Evolutionary conservation across 2,113 vertebrate species (phyloP).

Genomic region (Campylorhamphus procurvoides): DNA sequence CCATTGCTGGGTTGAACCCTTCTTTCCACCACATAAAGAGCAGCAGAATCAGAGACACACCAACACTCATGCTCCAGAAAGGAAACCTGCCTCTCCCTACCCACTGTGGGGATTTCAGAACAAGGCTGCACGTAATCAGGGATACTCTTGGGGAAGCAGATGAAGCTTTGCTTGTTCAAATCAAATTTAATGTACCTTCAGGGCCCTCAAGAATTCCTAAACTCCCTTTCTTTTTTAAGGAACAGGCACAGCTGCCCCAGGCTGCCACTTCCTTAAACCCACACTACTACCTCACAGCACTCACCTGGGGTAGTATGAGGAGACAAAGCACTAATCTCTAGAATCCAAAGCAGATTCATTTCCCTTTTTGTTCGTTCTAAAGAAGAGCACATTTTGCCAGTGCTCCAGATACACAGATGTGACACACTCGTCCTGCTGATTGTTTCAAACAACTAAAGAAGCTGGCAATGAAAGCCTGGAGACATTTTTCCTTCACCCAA

Average conservation of each 20-base stretch:
- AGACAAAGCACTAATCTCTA: background rate
- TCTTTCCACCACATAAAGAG: background rate
- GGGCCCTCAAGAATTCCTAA: background rate
- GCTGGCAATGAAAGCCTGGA: background rate
- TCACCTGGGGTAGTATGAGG: fast-evolving
- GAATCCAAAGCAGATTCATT: background rate
- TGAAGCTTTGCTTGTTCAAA: background rate
- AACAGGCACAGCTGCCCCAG: background rate
- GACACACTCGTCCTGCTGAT: background rate
- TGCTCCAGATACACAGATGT: background rate
- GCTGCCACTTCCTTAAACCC: background rate
- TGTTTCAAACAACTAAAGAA: background rate
- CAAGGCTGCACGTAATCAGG: background rate
- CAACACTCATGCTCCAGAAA: fast-evolving
- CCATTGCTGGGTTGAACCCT: background rate
- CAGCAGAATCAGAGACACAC: background rate
- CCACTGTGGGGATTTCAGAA: background rate
- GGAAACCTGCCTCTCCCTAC: background rate
- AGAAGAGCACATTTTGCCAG: background rate
- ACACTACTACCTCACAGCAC: background rate
- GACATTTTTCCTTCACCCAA: background rate
- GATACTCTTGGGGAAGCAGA: background rate
- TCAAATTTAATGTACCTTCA: background rate
- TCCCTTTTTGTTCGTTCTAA: background rate
- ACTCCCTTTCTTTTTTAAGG: background rate